Evolutionary conservation across 2,797 vertebrate species (phyloP).

Genomic region (Spheniscus humboldti): DNA sequence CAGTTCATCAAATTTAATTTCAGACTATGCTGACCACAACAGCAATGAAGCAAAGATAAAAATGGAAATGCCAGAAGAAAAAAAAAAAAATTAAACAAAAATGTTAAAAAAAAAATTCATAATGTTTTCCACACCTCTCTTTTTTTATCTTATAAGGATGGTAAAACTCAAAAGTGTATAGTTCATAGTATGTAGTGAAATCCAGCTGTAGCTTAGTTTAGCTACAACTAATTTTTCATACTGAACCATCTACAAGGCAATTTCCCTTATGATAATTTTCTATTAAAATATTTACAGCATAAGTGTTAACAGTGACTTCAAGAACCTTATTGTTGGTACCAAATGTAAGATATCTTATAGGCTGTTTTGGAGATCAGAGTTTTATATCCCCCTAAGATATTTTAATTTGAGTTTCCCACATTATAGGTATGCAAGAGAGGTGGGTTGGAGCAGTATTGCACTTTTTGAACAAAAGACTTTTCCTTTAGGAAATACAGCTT

Average conservation of each 20-base stretch:
- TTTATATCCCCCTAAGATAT: not conserved
- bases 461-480: not conserved
- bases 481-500: not conserved
- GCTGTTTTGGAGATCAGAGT: not conserved
- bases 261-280: not conserved
- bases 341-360: not conserved
- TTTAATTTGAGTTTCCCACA: not conserved
- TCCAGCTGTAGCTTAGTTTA: not conserved
- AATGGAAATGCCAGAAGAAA: not conserved
- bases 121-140: not conserved
- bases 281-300: not conserved
- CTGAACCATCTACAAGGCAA: not conserved
- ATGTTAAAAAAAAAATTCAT: not conserved
- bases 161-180: not conserved
- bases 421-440: not conserved
- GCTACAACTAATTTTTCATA: not conserved
- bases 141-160: not conserved
- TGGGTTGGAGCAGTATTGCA: not conserved
- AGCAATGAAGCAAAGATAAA: not conserved
- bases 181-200: not conserved
- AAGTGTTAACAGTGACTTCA: not conserved
- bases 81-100: not conserved
- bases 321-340: not conserved
- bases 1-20: not conserved
- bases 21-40: not conserved